A percentile compares a stretch with the other conserved stretches of the same genome.
Conservation (phyloP, 2,888 invertebrate species). For the Phasia obesa region DNA sequence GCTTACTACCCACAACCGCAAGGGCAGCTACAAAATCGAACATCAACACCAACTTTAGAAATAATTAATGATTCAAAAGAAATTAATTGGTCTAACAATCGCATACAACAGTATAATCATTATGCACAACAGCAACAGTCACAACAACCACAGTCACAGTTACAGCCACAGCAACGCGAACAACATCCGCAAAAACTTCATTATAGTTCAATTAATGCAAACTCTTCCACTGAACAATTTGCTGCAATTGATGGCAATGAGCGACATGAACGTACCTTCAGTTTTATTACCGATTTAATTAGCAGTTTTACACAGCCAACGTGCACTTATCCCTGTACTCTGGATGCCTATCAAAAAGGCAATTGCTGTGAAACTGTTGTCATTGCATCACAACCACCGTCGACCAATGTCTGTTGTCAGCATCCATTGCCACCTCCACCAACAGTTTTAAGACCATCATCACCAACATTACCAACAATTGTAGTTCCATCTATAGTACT, state of each 20-base stretch:
- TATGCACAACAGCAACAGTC: background rate
- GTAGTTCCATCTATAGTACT: background rate
- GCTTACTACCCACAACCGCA: constrained; percentile 5
- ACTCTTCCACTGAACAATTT: constrained; percentile 75
- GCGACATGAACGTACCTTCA: constrained; percentile 76
- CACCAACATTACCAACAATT: background rate
- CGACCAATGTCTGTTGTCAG: constrained; percentile 54
- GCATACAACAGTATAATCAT: constrained; percentile 35
- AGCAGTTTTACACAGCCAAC: constrained; percentile 70
- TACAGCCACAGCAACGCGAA: background rate
- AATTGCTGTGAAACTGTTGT: constrained; percentile 75
- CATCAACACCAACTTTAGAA: constrained; percentile 15
- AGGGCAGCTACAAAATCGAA: constrained; percentile 30
- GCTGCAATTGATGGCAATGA: constrained; percentile 73
- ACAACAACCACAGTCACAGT: background rate
- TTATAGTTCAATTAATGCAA: constrained; percentile 41
- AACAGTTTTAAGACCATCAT: constrained; percentile 36
- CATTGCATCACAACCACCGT: constrained; percentile 61
- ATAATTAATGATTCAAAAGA: constrained; percentile 46
- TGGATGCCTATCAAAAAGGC: constrained; percentile 75
- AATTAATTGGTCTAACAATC: constrained; percentile 57
- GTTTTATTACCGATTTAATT: constrained; percentile 74
- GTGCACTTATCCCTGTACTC: constrained; percentile 77
- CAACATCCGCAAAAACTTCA: constrained; percentile 23
- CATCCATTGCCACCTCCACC: constrained; percentile 47